Conservation (phyloP, 1,140 invertebrate genomes). For the Glomeris maerens region DNA sequence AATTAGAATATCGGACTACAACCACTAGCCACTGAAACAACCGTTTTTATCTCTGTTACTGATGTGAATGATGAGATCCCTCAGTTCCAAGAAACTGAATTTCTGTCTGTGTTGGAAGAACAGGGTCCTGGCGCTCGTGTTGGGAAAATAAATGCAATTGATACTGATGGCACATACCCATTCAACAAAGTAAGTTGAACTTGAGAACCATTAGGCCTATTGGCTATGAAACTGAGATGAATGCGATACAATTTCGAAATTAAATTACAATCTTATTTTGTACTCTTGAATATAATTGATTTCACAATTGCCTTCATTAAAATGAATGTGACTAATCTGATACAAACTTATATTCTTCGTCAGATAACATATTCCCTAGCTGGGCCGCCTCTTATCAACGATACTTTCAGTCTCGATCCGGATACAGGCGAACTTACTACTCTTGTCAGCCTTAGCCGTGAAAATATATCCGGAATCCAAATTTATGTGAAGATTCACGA, state of each 20-base stretch:
- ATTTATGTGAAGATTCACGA: slow-evolving; percentile 71
- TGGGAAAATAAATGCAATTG: slow-evolving; percentile 70
- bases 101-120: slow-evolving; percentile 67
- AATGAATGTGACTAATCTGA: too few species aligned
- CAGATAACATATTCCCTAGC: slow-evolving; percentile 54
- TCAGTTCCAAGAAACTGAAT: slow-evolving; percentile 56
- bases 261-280: too few species aligned
- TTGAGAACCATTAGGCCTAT: slow-evolving; percentile 5
- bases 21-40: slow-evolving; percentile 58
- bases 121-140: slow-evolving; percentile 61
- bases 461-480: slow-evolving; percentile 56
- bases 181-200: slow-evolving; percentile 48
- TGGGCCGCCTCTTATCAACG: slow-evolving; percentile 34
- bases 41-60: slow-evolving; percentile 55
- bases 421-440: slow-evolving; percentile 74
- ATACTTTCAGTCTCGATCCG: slow-evolving; percentile 60
- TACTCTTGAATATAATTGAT: too few species aligned
- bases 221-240: too few species aligned
- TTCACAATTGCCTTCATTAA: too few species aligned
- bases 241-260: too few species aligned
- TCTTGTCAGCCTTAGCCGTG: slow-evolving; percentile 57
- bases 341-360: too few species aligned
- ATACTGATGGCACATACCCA: slow-evolving; percentile 64
- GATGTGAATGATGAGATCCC: slow-evolving; percentile 83
- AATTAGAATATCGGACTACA: slow-evolving; percentile 52